phyloP scores from a whole-genome alignment of 2,797 vertebrate genomes.

The Protosalanx chinensis region DNA sequence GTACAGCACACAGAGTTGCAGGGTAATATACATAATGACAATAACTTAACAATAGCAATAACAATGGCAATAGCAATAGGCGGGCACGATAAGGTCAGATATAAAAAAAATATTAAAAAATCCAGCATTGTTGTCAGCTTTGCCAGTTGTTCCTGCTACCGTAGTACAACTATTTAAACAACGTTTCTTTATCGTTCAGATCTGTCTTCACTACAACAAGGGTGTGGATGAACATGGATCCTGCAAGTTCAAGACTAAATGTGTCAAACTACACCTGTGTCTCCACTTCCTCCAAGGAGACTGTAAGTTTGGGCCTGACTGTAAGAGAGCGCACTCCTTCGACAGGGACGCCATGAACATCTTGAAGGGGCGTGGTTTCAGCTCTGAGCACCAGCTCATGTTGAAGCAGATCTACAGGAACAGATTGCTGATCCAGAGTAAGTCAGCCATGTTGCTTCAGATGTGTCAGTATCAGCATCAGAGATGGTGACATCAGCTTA shows the following conservation, averaged over 20 bases:
- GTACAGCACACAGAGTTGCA: too few species aligned
- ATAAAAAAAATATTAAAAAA: too few species aligned
- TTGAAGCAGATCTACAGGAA: constrained; percentile 69
- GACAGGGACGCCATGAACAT: constrained; percentile 35
- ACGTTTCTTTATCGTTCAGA: constrained; percentile 53
- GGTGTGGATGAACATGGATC: constrained; percentile 62
- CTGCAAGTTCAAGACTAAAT: constrained; percentile 70
- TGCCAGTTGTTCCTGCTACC: neutral
- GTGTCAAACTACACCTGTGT: constrained; percentile 85
- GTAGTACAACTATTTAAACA: neutral
- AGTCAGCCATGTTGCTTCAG: neutral
- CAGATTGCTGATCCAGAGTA: constrained; percentile 56
- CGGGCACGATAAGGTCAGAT: too few species aligned
- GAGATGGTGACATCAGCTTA: neutral
- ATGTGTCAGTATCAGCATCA: constrained; percentile 38
- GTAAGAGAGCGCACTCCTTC: constrained; percentile 75
- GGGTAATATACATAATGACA: too few species aligned
- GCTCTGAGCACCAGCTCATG: constrained; percentile 53
- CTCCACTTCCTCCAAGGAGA: constrained; percentile 73
- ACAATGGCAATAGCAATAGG: too few species aligned
- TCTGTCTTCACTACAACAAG: constrained; percentile 83
- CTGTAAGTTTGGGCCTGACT: constrained; percentile 73
- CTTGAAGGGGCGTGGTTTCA: constrained; percentile 66
- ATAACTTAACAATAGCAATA: too few species aligned
- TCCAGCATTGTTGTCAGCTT: too few species aligned